Percentiles rank a stretch among this genome's conserved stretches.
phyloP scores from a whole-genome alignment of 1,140 invertebrate species.

The Ceratoteleas bidentatus region DNA sequence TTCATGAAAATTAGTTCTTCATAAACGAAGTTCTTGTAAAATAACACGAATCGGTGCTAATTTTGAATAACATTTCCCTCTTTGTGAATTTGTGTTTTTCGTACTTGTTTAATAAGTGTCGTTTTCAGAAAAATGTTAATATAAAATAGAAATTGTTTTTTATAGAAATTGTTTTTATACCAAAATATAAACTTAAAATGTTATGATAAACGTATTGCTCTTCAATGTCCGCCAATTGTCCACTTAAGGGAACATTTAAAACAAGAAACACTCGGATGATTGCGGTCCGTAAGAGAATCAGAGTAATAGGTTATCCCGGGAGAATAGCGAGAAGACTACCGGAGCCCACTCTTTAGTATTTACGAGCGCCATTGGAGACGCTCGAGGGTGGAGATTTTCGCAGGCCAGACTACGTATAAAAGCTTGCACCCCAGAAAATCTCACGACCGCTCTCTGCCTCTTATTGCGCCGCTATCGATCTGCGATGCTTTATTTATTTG shows the following conservation, averaged over 20 bases:
- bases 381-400: slow-evolving; percentile 74
- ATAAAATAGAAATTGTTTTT: no score
- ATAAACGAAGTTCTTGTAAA: no score
- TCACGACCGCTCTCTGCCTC: slow-evolving; percentile 33
- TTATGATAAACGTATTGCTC: slow-evolving; percentile 17
- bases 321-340: slow-evolving; percentile 72
- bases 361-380: slow-evolving; percentile 76
- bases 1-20: neutral
- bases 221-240: slow-evolving; percentile 40
- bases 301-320: slow-evolving; percentile 77
- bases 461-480: slow-evolving; percentile 60
- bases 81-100: no score
- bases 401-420: slow-evolving; percentile 42
- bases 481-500: slow-evolving; percentile 60
- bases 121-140: no score
- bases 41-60: no score
- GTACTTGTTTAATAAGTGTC: no score
- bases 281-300: slow-evolving; percentile 75
- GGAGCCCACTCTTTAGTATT: slow-evolving; percentile 74
- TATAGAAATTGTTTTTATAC: no score
- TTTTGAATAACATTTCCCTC: no score
- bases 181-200: neutral
- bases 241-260: slow-evolving; percentile 55
- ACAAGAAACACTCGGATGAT: slow-evolving; percentile 78
- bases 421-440: slow-evolving; percentile 43